phyloP scores from a whole-genome alignment of 2,113 vertebrate species.

The Aegypius monachus region DNA sequence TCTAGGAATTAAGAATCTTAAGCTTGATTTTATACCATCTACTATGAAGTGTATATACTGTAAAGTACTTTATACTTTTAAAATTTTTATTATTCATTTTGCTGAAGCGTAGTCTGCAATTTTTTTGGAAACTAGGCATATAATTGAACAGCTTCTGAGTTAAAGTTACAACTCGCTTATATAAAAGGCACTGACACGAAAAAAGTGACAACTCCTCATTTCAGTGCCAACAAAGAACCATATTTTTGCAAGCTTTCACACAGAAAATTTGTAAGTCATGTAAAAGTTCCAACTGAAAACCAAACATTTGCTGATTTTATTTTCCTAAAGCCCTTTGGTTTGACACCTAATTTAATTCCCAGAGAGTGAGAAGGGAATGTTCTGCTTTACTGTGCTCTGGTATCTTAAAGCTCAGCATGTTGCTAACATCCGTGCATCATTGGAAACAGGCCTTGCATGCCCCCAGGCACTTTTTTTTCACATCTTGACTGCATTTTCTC shows the following conservation, averaged over 20 bases:
- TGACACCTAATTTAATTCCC: conserved; percentile 26
- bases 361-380: conserved; percentile 18
- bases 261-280: background rate
- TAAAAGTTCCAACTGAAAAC: background rate
- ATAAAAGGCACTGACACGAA: background rate
- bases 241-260: background rate
- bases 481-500: conserved; percentile 40
- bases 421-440: conserved; percentile 36
- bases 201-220: background rate
- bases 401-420: conserved; percentile 26
- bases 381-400: background rate
- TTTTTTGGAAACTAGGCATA: background rate
- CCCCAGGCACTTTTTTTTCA: background rate
- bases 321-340: background rate
- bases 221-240: background rate
- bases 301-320: background rate
- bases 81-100: background rate
- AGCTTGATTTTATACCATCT: background rate
- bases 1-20: background rate
- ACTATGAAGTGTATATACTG: background rate
- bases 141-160: background rate
- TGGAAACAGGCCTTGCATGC: conserved; percentile 17
- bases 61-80: background rate
- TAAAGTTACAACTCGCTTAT: background rate
- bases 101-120: background rate